Evolutionary conservation across 2,797 vertebrate genomes (phyloP).

Genomic region (Anguilla anguilla): DNA sequence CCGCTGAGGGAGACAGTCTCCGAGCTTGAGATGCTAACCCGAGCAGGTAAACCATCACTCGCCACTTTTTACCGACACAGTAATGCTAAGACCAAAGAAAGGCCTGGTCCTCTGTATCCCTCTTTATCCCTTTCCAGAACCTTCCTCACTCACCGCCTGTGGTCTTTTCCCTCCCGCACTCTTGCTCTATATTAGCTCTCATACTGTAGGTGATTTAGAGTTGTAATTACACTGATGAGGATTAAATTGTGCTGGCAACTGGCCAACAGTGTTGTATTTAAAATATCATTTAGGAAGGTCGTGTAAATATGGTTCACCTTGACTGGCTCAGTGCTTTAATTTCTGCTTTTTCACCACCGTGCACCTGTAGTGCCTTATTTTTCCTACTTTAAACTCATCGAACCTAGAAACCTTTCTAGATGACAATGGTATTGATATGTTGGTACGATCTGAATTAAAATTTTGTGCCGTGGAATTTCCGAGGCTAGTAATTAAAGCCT

Average conservation of each 20-base stretch:
- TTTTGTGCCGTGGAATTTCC: background rate
- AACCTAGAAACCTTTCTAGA: background rate
- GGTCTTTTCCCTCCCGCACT: background rate
- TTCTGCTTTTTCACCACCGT: background rate
- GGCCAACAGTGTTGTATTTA: background rate
- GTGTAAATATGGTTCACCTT: background rate
- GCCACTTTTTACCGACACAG: background rate
- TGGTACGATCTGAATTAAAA: background rate
- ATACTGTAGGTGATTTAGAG: conserved; percentile 21
- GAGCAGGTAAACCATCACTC: conserved; percentile 79
- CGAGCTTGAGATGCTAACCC: conserved; percentile 85
- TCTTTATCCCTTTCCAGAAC: conserved; percentile 25
- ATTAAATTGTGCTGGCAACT: conserved; percentile 4
- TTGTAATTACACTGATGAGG: conserved; percentile 18
- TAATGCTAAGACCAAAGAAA: conserved; percentile 22
- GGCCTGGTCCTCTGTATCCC: conserved; percentile 17
- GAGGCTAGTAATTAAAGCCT: background rate
- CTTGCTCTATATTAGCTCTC: background rate
- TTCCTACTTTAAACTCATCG: background rate
- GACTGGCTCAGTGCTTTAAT: background rate
- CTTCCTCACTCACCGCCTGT: background rate
- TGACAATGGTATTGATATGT: background rate
- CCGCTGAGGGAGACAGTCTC: conserved; percentile 77
- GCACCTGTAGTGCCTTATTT: conserved; percentile 1
- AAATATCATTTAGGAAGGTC: background rate